Evolutionary conservation across 2,888 invertebrate genomes (phyloP).

Genomic region (Drosophila subquinaria): DNA sequence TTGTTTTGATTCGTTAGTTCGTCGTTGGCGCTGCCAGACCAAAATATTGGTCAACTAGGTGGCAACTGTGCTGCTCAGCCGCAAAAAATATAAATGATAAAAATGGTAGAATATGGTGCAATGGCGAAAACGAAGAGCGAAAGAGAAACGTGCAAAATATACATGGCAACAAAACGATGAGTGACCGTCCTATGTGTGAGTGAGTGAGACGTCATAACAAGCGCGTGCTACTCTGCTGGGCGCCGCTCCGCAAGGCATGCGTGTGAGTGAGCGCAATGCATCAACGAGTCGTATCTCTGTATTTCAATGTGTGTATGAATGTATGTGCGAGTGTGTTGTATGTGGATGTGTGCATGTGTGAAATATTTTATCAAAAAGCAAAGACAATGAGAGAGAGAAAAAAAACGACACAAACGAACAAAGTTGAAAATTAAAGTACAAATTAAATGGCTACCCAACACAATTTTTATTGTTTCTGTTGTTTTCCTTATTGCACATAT

Average conservation of each 20-base stretch:
- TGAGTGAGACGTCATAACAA: constrained; percentile 59
- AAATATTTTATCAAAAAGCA: constrained; percentile 78
- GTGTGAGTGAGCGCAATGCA: constrained; percentile 67
- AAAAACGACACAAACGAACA: constrained; percentile 49
- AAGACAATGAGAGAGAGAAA: constrained; percentile 64
- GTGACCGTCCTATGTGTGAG: constrained; percentile 30
- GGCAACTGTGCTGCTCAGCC: constrained; percentile 56
- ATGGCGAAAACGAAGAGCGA: constrained; percentile 43
- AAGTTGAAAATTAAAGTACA: constrained; percentile 72
- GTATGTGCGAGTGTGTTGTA: constrained; percentile 8
- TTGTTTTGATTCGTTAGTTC: constrained; percentile 73
- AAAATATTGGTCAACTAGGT: constrained; percentile 48
- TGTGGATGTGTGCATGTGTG: constrained; percentile 44
- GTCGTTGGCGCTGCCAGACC: constrained; percentile 58
- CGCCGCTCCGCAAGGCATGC: constrained; percentile 49
- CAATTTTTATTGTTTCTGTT: constrained; percentile 14
- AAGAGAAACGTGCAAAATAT: constrained; percentile 62
- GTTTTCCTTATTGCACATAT: constrained; percentile 21
- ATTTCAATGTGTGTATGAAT: constrained; percentile 20
- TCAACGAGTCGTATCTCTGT: constrained; percentile 20
- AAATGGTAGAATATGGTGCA: constrained; percentile 47
- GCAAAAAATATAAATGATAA: constrained; percentile 26
- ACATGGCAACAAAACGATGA: constrained; percentile 44
- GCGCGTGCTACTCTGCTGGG: constrained; percentile 56
- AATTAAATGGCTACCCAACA: constrained; percentile 79